Percentiles rank a stretch among this genome's conserved stretches.
These are phyloP conservation scores for Rhimphoctona megacephalus DNA, from an alignment of 2,888 invertebrate genomes.

Conservation along the genomic window DNA sequence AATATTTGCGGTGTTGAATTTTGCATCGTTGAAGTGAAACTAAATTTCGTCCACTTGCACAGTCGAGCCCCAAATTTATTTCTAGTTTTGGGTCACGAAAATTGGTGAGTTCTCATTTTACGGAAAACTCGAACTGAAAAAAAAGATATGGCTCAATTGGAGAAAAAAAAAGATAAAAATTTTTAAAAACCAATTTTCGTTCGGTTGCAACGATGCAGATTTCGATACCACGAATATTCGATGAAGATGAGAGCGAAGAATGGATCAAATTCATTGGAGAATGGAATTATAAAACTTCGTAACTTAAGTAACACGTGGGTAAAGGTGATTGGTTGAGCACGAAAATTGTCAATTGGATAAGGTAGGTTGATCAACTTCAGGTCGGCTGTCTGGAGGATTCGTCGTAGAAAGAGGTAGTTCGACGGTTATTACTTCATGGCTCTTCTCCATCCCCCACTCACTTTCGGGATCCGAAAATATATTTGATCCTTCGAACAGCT, in stretches of 20 bases:
- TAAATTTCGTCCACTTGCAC: not conserved
- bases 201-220: not conserved
- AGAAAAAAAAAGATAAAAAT: not conserved
- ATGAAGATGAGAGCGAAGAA: not conserved
- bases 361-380: slow-evolving; percentile 87
- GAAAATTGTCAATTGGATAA: slow-evolving; percentile 40
- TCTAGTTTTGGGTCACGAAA: not conserved
- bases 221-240: not conserved
- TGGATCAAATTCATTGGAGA: not conserved
- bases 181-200: not conserved
- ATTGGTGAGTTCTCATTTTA: not conserved
- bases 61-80: not conserved
- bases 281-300: slow-evolving; percentile 17
- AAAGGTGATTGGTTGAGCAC: slow-evolving; percentile 21
- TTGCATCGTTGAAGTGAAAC: not conserved
- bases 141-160: not conserved
- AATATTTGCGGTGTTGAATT: not conserved
- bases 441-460: slow-evolving; percentile 86
- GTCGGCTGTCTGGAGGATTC: slow-evolving; percentile 85
- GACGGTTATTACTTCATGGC: slow-evolving; percentile 71
- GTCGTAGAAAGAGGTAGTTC: slow-evolving; percentile 70
- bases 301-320: not conserved
- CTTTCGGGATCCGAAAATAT: slow-evolving; percentile 91
- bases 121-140: not conserved
- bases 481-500: slow-evolving; percentile 86